Evolutionary conservation across 2,797 vertebrate genomes (phyloP), one percentile per base, ranked within the genome.

Genomic region (Streptopelia turtur): DNA sequence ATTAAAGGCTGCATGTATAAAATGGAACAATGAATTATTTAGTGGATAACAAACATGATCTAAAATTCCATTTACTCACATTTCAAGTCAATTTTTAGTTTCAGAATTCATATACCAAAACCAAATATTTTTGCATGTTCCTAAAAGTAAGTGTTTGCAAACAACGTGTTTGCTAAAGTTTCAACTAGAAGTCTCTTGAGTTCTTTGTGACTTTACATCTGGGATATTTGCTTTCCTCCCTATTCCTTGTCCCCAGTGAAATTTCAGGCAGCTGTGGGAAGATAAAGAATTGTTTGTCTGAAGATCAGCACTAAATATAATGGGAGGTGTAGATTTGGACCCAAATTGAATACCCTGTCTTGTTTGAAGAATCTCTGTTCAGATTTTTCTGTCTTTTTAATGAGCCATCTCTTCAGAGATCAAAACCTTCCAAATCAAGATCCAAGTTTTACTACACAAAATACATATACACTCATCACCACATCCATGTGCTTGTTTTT

Each of bases 1-100:
- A 99, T 99, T 99, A 99, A 98, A 98, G 95, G 79, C 63, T 96
- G 90, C 92, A 93, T 94, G 90, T 95, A 94, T 97, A 97, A 97
- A 98, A 97, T 95, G 60, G 90, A 96, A 94, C 89, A 95, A 96
- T 98, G 96, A 98, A 98, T 98, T 98, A 98, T 98, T 98, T 97
- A 98, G 93, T 50, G 88, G 97, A 97, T 98, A 94, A 97, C 96
- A 98, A 98, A 98, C 96, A 98, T 89, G 84, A 97, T 98, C 95
- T 97, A 97, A 97, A 97, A 98, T 98, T 97, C 97, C 95, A 98
- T 98, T 96, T 97, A 89, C 89, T 96, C 64, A 86, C 68, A 90
- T 88, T 85, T 93, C 81, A 56, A 93, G 93, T 94, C 75, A 66
- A 31, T 91, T 96, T 96, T 97, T 96, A 92, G 68, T 94, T 95